phyloP scores from a whole-genome alignment of 2,888 invertebrate species.

The Synanthedon vespiformis region DNA sequence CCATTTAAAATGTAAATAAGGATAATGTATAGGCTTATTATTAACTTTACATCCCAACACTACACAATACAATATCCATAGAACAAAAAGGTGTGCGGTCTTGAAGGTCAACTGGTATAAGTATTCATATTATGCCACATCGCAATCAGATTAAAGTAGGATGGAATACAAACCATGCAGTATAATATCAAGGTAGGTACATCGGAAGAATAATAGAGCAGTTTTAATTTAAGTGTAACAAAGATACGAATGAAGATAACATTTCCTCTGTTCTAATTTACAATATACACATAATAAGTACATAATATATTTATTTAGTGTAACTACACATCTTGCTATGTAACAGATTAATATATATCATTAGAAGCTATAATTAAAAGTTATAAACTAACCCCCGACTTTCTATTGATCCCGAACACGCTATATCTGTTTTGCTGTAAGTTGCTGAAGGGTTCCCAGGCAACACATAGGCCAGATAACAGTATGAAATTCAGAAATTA shows the following conservation, averaged over 20 bases:
- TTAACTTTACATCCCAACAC: not conserved
- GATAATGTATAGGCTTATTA: not conserved
- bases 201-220: not conserved
- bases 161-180: not conserved
- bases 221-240: not conserved
- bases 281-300: too few relatives aligned
- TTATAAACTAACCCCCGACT: too few relatives aligned
- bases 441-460: too few relatives aligned
- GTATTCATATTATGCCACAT: slow-evolving; percentile 6
- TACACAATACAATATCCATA: slow-evolving; percentile 11
- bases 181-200: not conserved
- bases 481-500: too few relatives aligned
- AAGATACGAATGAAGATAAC: not conserved
- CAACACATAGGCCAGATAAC: too few relatives aligned
- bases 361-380: too few relatives aligned
- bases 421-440: too few relatives aligned
- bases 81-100: slow-evolving; percentile 19
- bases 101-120: slow-evolving; percentile 24
- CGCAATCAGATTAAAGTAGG: slow-evolving; percentile 6
- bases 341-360: too few relatives aligned
- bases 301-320: too few relatives aligned
- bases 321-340: too few relatives aligned
- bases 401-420: too few relatives aligned
- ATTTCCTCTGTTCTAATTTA: not conserved
- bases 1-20: too few relatives aligned